These are phyloP conservation scores for Sphinx pinastri DNA, from an alignment of 2,888 invertebrate genomes.

Conservation along the genomic window DNA sequence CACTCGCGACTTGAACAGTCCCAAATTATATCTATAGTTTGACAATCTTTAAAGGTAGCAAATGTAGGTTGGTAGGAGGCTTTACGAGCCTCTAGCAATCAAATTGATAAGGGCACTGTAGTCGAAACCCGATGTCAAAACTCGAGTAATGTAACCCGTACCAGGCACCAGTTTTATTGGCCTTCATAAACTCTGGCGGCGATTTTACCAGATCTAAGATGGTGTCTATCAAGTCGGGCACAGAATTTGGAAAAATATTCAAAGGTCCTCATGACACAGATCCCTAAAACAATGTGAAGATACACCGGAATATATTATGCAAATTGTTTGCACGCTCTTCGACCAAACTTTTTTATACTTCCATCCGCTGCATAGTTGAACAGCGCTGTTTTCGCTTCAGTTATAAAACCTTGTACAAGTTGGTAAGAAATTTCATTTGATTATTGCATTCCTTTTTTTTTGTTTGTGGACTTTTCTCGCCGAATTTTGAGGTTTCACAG, in stretches of 20 bases:
- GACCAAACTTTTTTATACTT: constrained; percentile 18
- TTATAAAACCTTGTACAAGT: not conserved
- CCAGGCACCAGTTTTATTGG: too few relatives aligned
- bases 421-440: constrained; percentile 22
- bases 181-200: too few relatives aligned
- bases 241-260: not conserved
- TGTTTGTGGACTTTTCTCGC: not conserved
- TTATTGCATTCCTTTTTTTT: constrained; percentile 27
- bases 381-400: constrained; percentile 10
- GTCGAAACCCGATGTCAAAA: too few relatives aligned
- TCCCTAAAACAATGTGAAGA: constrained; percentile 18
- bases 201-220: too few relatives aligned
- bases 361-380: constrained; percentile 16
- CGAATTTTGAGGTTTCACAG: not conserved
- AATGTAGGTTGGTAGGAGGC: too few relatives aligned
- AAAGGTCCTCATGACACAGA: not conserved
- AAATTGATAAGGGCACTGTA: too few relatives aligned
- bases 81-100: too few relatives aligned
- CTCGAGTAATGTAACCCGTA: too few relatives aligned
- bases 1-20: too few relatives aligned
- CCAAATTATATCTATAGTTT: too few relatives aligned
- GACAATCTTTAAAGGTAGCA: too few relatives aligned
- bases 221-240: too few relatives aligned
- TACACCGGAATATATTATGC: constrained; percentile 24
- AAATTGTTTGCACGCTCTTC: constrained; percentile 19